Percentiles rank a stretch among this genome's conserved stretches.
Conservation (phyloP, 2,888 invertebrate genomes). For the Cryptocephalus primarius region DNA sequence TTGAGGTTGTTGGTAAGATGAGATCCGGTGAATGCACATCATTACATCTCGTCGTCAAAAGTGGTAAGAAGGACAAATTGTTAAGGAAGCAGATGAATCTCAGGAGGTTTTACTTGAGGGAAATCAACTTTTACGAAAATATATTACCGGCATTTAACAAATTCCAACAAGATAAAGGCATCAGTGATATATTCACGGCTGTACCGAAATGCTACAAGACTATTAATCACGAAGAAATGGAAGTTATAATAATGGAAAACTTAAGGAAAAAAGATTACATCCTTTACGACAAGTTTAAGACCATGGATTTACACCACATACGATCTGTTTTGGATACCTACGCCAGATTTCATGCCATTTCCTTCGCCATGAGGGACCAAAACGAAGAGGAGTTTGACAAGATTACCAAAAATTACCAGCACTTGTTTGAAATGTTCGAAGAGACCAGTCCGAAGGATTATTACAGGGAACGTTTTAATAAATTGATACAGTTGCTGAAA, state of each 20-base stretch:
- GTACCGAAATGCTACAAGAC: slow-evolving; percentile 11
- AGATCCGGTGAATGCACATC: slow-evolving; percentile 9
- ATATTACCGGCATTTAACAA: slow-evolving; percentile 12
- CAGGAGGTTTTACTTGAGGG: slow-evolving; percentile 12
- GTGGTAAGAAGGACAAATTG: slow-evolving; percentile 1
- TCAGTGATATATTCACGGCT: slow-evolving; percentile 6
- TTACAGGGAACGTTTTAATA: neutral
- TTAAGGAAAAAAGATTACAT: slow-evolving; percentile 15
- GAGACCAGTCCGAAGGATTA: slow-evolving; percentile 3
- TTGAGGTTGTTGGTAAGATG: slow-evolving; percentile 11
- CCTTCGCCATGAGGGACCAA: slow-evolving; percentile 10
- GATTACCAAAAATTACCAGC: neutral
- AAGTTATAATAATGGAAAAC: slow-evolving; percentile 19
- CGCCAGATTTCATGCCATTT: slow-evolving; percentile 7
- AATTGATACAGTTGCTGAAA: neutral
- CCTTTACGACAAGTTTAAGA: slow-evolving; percentile 14
- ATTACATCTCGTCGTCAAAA: slow-evolving; percentile 6
- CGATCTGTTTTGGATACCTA: slow-evolving; percentile 15
- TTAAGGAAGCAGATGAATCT: neutral
- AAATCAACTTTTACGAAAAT: slow-evolving; percentile 14
- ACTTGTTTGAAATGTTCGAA: neutral
- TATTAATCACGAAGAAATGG: slow-evolving; percentile 2
- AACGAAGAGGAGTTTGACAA: slow-evolving; percentile 3
- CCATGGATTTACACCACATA: slow-evolving; percentile 21
- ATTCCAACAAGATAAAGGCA: slow-evolving; percentile 11